These are phyloP conservation scores for Episyrphus balteatus DNA, from an alignment of 1,140 invertebrate genomes.

Conservation along the genomic window DNA sequence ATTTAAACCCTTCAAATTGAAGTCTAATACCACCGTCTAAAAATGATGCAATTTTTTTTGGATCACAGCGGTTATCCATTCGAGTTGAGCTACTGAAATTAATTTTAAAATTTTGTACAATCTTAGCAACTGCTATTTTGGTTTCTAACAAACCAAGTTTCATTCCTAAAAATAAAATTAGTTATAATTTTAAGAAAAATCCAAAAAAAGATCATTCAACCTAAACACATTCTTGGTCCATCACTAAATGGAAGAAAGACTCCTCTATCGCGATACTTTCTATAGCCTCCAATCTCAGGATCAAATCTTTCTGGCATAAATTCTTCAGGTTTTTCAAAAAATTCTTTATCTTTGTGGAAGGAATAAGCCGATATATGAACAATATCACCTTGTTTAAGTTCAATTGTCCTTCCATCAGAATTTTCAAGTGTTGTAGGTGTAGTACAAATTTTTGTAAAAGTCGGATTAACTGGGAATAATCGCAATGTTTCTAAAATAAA, in stretches of 20 bases:
- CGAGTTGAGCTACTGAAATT: too few relatives aligned
- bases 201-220: too few relatives aligned
- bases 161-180: neutral
- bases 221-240: constrained; percentile 53
- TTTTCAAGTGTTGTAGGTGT: neutral
- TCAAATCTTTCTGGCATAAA: constrained; percentile 11
- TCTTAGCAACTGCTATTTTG: too few relatives aligned
- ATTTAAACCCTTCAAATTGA: too few relatives aligned
- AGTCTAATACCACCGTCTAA: too few relatives aligned
- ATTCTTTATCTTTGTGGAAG: constrained; percentile 6
- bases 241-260: constrained; percentile 51
- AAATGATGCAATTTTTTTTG: too few relatives aligned
- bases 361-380: constrained; percentile 10
- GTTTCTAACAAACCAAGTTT: too few relatives aligned
- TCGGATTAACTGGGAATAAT: constrained; percentile 6
- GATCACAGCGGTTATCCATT: too few relatives aligned
- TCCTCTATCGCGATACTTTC: constrained; percentile 26
- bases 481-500: constrained; percentile 7
- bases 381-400: neutral
- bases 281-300: constrained; percentile 20
- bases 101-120: too few relatives aligned
- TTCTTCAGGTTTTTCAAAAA: constrained; percentile 7
- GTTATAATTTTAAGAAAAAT: neutral
- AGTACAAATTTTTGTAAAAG: constrained; percentile 9
- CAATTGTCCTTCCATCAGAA: neutral